Base-by-base conservation (phyloP, 2,888 invertebrate genomes). In the Disparrhopalites patrizii region DNA sequence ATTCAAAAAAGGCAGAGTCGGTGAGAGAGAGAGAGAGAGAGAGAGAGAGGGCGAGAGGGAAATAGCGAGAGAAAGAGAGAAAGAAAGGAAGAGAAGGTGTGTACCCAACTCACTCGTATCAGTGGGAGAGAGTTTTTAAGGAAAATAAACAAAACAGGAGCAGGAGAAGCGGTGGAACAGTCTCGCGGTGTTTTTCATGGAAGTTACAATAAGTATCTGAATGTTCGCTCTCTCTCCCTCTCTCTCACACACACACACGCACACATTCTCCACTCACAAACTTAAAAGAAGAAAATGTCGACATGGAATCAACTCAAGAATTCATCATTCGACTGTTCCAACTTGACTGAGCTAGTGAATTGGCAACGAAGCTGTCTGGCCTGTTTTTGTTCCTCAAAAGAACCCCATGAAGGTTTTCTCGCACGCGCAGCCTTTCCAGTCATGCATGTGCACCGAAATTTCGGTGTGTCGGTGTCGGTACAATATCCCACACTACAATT, bases 351-450 rank as follows among this genome's bases (percentile, higher is more conserved):
- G 65, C 67, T 62, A 68, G 67, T 70, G 70, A 70, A 68, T 70
- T 73, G 70, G 73, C 69, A 72, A 72, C 72, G 69, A 70, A 69
- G 70, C 70, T 68, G 73, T 73, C 73, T 73, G 73, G 73, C 68
- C 70, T 66, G 72, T 70, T 72, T 72, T 70, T 70, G 68, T 43
- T 61, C 25, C 60, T 50, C 50, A 18, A 13, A 58, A 57, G 60
- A 68, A 54, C 60, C 56, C 58, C 55, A 67, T 61, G 64, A 66
- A 61, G 64, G 64, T 52, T 64, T 68, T 54, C 60, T 64, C 70
- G 67, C 70, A 70, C 70, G 70, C 70, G 70, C 70, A 70, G 55
- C 68, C 47, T 56, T 60, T 63, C 64, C 58, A 58, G 57, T 43
- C 64, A 67, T 68, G 65, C 68, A 68, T 68, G 66, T 66, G 66